phyloP scores from a whole-genome alignment of 2,888 invertebrate genomes.

The Habroteleia sp. region DNA sequence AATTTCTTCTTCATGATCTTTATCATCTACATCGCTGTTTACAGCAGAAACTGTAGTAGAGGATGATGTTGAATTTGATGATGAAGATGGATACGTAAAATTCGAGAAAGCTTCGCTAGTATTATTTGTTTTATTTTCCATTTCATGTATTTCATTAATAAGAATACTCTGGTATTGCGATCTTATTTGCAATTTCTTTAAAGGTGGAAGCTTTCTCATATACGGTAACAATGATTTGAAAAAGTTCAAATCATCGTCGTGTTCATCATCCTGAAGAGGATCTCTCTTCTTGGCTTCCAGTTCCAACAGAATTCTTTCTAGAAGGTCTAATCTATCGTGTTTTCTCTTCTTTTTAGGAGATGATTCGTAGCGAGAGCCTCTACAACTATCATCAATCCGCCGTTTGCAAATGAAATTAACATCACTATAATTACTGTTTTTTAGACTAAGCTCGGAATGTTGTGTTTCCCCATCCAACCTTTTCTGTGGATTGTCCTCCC shows the following conservation, averaged over 20 bases:
- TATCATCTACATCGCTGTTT: slow-evolving; percentile 48
- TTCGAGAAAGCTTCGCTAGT: slow-evolving; percentile 47
- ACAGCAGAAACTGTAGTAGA: slow-evolving; percentile 38
- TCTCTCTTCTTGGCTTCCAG: slow-evolving; percentile 42
- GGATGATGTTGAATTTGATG: slow-evolving; percentile 42
- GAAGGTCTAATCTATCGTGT: slow-evolving; percentile 42
- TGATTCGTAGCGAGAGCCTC: neutral
- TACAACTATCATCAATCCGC: neutral
- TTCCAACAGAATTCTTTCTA: slow-evolving; percentile 46
- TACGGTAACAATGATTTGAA: slow-evolving; percentile 56
- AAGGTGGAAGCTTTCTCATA: slow-evolving; percentile 52
- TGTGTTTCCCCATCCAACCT: slow-evolving; percentile 31
- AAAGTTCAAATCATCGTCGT: slow-evolving; percentile 57
- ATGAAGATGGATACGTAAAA: slow-evolving; percentile 56
- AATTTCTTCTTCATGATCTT: slow-evolving; percentile 8
- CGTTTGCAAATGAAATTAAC: slow-evolving; percentile 30
- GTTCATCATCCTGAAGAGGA: slow-evolving; percentile 29
- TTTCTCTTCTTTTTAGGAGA: slow-evolving; percentile 40
- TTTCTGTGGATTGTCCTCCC: slow-evolving; percentile 31
- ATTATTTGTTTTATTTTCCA: slow-evolving; percentile 42
- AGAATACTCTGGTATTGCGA: slow-evolving; percentile 55
- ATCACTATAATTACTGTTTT: slow-evolving; percentile 18
- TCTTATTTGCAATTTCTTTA: slow-evolving; percentile 51
- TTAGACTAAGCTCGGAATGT: slow-evolving; percentile 29
- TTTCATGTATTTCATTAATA: slow-evolving; percentile 52